Evolutionary conservation across 1,140 invertebrate species (phyloP), one percentile per base, ranked within the genome.

Genomic region (Drosophila arizonae): DNA sequence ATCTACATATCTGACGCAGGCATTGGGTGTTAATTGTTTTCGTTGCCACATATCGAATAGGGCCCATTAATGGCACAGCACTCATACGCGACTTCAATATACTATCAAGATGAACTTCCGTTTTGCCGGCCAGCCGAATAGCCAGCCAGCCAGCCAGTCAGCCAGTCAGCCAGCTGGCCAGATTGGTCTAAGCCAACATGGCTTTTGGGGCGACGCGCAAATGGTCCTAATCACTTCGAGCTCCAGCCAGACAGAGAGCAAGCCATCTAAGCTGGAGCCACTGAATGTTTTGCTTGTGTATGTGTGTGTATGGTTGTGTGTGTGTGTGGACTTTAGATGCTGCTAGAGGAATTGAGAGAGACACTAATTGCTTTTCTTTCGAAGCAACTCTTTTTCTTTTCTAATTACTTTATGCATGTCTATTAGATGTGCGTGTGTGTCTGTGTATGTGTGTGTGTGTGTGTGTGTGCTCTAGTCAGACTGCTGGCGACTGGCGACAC

Each of bases 21-120:
- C 85, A 84, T 84, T 89, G 71, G 71, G 80, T 89, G 84, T 88
- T 88, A 88, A 88, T 88, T 88, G 84, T 88, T 88, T 88, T 88
- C 84, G 79, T 88, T 88, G 78, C 73, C 79, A 84, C 72, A 79
- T 88, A 88, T 87, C 73, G 84, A 80, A 77, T 77, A 51, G 69
- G 10, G 4, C 52, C 69, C 76, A 74, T 77, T 89, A 88, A 87
- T 89, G 84, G 71, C 28, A 62, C 60, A 73, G 54, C 66, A 76
- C 71, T 69, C 51, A 81, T 82, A 82, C 76, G 70, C 82, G 81
- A 82, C 82, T 76, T 71, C 73, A 81, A 86, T 86, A 81, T 81
- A 24, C 21, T 24, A 86, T 86, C 76, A 51, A 81, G 79, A 88
- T 88, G 74, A 82, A 80, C 85, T 88, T 88, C 79, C 79, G 67